Base-by-base conservation (phyloP, 2,888 invertebrate species). In the Xestia xanthographa region DNA sequence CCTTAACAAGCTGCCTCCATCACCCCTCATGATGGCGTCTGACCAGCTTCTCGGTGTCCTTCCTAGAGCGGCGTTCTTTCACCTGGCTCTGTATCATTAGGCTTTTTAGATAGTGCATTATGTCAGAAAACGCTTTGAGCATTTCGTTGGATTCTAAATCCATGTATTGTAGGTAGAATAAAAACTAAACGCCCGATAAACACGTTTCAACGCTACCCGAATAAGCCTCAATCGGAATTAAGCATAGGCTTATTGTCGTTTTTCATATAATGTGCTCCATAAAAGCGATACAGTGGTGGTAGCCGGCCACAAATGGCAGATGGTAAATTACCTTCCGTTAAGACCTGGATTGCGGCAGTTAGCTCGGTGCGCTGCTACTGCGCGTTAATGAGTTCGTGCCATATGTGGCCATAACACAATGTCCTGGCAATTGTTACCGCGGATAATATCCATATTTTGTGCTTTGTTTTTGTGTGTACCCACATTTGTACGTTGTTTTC, bases 241-340 rank as follows among this genome's bases (percentile, higher is more conserved):
- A 77, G 68, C 70, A 82, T 75, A 77, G 74, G 78, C 79, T 80
- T 80, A 70, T 72, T 70, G 78, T 82, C 84, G 82, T 86, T 89
- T 88, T 87, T 86, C 87, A 88, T 90, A 83, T 77, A 86, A 79
- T 88, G 76, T 78, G 86, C 76, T 81, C 74, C 82, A 87, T 86
- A 87, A 88, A 86, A 84, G 83, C 84, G 83, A 85, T 88, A 88
- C 84, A 84, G 87, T 75, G 79, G 81, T 82, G 78, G 87, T 84
- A 85, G 78, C 83, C 84, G 84, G 84, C 91, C 91, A 89, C 92
- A 92, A 91, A 92, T 90, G 91, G 88, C 91, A 91, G 90, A 91
- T 92, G 92, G 89, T 92, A 92, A 94, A 95, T 95, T 94, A 92
- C 93, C 93, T 93, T 93, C 90, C 90, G 93, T 91, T 94, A 93